Conservation (phyloP, 2,113 vertebrate genomes). For the Jacana jacana region DNA sequence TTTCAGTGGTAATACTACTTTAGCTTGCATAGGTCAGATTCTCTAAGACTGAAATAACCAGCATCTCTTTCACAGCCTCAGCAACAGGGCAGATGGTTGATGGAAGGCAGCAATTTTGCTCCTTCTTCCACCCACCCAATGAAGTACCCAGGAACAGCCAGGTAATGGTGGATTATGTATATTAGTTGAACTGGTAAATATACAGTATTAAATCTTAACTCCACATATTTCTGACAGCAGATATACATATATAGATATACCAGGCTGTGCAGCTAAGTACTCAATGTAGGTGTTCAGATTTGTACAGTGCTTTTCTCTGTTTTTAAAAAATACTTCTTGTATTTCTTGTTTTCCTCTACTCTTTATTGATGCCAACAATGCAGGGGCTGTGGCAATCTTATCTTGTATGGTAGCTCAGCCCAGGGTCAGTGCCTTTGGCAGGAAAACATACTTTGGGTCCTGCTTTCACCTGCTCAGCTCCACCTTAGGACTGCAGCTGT, state of each 20-base stretch:
- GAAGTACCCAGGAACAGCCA: background rate
- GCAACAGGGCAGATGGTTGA: background rate
- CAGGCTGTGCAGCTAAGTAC: background rate
- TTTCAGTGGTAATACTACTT: background rate
- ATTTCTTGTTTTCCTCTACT: background rate
- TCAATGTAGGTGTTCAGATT: background rate
- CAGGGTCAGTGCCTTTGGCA: background rate
- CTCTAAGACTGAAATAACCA: background rate
- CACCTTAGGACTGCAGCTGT: background rate
- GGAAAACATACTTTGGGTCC: background rate
- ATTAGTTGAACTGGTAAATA: background rate
- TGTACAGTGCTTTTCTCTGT: background rate
- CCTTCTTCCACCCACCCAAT: background rate
- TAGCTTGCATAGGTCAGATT: background rate
- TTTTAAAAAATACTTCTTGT: background rate
- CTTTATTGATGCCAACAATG: background rate
- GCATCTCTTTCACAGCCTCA: background rate
- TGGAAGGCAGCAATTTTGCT: background rate
- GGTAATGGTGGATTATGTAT: background rate
- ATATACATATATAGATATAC: too few relatives aligned
- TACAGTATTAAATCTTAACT: background rate
- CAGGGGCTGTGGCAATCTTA: background rate
- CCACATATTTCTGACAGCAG: background rate
- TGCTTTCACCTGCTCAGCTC: background rate
- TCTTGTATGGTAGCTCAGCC: background rate